Base-by-base conservation (phyloP, 2,113 vertebrate species). In the Thunnus thynnus region DNA sequence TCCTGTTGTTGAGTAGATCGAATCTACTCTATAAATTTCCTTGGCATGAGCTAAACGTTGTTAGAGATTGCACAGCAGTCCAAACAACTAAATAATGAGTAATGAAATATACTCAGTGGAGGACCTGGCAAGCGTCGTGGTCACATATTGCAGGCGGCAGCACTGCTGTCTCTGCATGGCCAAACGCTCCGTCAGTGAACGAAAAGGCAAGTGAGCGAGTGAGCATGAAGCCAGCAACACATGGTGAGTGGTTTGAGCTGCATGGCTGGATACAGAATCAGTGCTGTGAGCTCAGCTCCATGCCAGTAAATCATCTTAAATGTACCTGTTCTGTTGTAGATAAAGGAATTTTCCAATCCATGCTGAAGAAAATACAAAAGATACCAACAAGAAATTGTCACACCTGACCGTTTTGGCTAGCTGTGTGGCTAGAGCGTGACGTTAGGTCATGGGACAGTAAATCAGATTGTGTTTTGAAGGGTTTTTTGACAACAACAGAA, bases 211-310 rank as follows among this genome's bases (percentile, higher is more conserved):
- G 54, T 52, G 80, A 48, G 56, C 9, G 80, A 75, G 58, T 12
- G 55, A 86, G 57, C 48, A 32, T 56, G 80, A 74, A 91, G 82
- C 87, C 85, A 82, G 13, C 72, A 70, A 69, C 88, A 85, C 84
- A 84, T 62, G 67, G 71, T 46, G 80, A 88, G 84, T 27, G 3
- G 72, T 79, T 80, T 76, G 82, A 75, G 84, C 82, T 77, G 86
- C 86, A 41, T 72, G 74, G 82, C 68, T 80, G 76, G 67, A 61
- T 61, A 47, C 81, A 62, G 44, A 80, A 55, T 72, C 56, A 30
- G 52, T 12, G 70, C 80, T 75, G 82, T 57, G 76, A 82, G 70
- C 76, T 67, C 58, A 71, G 61, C 68, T 55, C 50, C 14, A 0
- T 36, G 63, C 78, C 85, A 86, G 36, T 55, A 69, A 84, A 79